Evolutionary conservation across 2,113 vertebrate species (phyloP), one percentile per base, ranked within the genome.

Genomic region (Pituophis catenifer): DNA sequence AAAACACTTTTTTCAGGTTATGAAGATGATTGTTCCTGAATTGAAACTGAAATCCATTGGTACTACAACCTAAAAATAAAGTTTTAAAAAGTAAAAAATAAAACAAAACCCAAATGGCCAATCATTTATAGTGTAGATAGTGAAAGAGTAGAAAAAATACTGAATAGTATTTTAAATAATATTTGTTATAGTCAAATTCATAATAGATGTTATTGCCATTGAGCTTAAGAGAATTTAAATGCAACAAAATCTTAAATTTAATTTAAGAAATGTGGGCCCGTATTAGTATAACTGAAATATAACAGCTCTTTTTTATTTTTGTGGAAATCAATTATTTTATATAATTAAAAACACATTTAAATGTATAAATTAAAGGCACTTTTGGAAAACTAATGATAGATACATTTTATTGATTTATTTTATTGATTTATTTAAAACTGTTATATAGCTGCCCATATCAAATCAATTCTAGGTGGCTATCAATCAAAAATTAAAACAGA

Each of bases 401-500:
- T 62, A 62, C 24, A 62, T 62, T 62, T 26, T 62, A 59, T 70
- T 70, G 1, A 65, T 65, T n/a, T 70, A 70, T 70, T 70, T 70
- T n/a, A 70, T 70, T 70, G 29, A 70, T 70, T n/a, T n/a, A 70
- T 70, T 62, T 62, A 62, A 70, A 70, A 70, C 29, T 15, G 65
- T 70, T 70, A 70, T 15, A 70, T 6, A 65, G 10, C 10, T 65
- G 26, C 26, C 29, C 29, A n/a, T 70, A 70, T 70, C 5, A n/a
- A 89, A 91, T 89, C 11, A 53, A 19, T 91, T 24, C n/a, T 75
- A 95, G 0, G 0, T 90, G 4, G 17, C n/a, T 0, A 0, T 88
- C 89, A 95, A 65, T 86, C 89, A 95, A 96, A 96, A 24, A 86
- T 95, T 94, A 93, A 53, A 90, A 94, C 95, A 95, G 10, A 17